Evolutionary conservation across 2,888 invertebrate genomes (phyloP), one percentile per base, ranked within the genome.

Genomic region (Sipha maydis): DNA sequence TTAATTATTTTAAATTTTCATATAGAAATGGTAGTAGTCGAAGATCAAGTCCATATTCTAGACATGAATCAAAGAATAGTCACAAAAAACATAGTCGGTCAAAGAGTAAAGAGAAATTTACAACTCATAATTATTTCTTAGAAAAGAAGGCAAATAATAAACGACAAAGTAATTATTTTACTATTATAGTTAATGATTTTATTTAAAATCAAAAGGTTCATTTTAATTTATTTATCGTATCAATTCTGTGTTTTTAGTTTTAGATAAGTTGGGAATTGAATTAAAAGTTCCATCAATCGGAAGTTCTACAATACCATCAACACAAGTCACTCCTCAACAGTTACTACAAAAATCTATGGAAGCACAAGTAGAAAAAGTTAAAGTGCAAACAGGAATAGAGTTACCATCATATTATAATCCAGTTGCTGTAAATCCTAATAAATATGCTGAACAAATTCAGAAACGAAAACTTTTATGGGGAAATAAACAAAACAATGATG

Each of bases 401-500:
- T 92, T 94, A 77, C 96, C 95, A 9, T 94, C 94, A 86, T 96
- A 95, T 92, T 96, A 95, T 91, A 96, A 96, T 92, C 95, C 96
- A 0, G 93, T 94, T 67, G 94, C 95, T 34, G 94, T 96, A n/a
- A 95, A 95, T 91, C 94, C 96, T 73, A 94, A 95, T 90, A 96
- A 96, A 91, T 96, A 97, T 91, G 95, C 97, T 14, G 96, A 97
- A 90, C 97, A 96, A 92, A 95, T 98, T 90, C 97, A 98, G 91
- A 97, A 98, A 92, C 94, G 98, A 84, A 98, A 98, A 92, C 93
- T 98, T 84, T 93, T 99, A 34, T 99, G 99, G 98, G 95, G 96
- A 2, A 90, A 90, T 82, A 90, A 90, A 71, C 89, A 90, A 76
- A 90, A 89, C 38, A 84, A 67, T 61, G 61, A 85, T 21, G 48